Evolutionary conservation across 2,888 invertebrate species (phyloP).

Genomic region (Pilophorus perplexus): DNA sequence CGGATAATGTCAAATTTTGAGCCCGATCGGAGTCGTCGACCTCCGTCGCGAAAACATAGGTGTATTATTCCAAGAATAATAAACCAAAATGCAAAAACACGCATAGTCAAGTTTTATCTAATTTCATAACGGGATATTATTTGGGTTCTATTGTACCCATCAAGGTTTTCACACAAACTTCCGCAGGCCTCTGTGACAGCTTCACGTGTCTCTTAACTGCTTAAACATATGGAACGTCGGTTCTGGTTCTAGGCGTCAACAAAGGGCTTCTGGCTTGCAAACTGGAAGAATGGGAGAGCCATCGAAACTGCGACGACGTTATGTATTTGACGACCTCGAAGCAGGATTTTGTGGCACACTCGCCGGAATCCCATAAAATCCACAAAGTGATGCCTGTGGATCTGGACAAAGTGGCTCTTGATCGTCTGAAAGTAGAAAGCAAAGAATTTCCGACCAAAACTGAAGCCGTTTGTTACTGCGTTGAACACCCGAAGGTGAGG

Average conservation of each 20-base stretch:
- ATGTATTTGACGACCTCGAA: slow-evolving; percentile 10
- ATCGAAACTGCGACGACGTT: background rate
- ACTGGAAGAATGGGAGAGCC: slow-evolving; percentile 22
- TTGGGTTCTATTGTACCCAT: too few species aligned
- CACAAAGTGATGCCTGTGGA: background rate
- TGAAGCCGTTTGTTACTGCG: slow-evolving; percentile 23
- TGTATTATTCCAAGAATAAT: too few species aligned
- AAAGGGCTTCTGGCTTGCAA: slow-evolving; percentile 28
- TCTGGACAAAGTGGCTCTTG: background rate
- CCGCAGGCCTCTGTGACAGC: too few species aligned
- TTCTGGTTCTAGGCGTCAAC: slow-evolving; percentile 31
- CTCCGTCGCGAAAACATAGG: too few species aligned
- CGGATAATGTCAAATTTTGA: too few species aligned
- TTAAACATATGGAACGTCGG: too few species aligned
- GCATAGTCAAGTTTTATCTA: too few species aligned
- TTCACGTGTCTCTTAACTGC: background rate
- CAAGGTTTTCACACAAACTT: too few species aligned
- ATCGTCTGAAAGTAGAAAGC: slow-evolving; percentile 2
- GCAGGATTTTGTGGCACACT: background rate
- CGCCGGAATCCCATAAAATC: background rate
- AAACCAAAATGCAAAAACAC: too few species aligned
- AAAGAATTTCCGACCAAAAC: background rate
- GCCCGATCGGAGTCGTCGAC: too few species aligned
- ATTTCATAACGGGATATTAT: too few species aligned
- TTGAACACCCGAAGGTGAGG: slow-evolving; percentile 19